phyloP scores from a whole-genome alignment of 2,888 invertebrate species.

The Tuberolachnus salignus region DNA sequence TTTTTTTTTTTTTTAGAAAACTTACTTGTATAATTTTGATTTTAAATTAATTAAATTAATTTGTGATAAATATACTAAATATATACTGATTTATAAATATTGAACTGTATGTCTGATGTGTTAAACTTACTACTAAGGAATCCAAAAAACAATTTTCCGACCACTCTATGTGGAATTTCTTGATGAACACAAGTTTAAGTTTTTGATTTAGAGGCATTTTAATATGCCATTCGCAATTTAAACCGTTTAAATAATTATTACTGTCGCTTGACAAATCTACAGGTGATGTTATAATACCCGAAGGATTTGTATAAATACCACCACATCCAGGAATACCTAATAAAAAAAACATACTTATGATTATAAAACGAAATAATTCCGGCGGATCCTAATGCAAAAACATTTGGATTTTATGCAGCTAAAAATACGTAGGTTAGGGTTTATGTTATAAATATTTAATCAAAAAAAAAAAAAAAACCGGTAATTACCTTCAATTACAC shows the following conservation, averaged over 20 bases:
- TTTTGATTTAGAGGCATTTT: constrained; percentile 69
- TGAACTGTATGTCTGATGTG: no score
- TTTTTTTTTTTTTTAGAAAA: no score
- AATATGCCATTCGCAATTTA: constrained; percentile 83
- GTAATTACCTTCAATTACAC: no score
- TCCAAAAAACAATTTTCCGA: constrained; percentile 39
- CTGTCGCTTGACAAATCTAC: constrained; percentile 1
- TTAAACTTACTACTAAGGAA: constrained; percentile 27
- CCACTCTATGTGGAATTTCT: constrained; percentile 69
- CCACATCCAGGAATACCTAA: constrained; percentile 81
- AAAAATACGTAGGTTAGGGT: no score
- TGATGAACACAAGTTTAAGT: constrained; percentile 70
- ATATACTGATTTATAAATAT: no score
- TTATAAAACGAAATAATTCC: not conserved
- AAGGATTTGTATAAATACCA: constrained; percentile 71
- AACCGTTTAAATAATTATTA: constrained; percentile 61
- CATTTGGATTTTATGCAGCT: no score
- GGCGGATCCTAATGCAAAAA: no score
- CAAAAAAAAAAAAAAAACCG: no score
- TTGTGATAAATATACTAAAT: no score
- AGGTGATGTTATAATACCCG: constrained; percentile 63
- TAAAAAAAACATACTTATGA: not conserved
- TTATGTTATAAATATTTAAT: no score
- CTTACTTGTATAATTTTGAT: no score
- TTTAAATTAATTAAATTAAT: no score